phyloP scores from a whole-genome alignment of 2,888 invertebrate genomes.

The Drosophila greeni region DNA sequence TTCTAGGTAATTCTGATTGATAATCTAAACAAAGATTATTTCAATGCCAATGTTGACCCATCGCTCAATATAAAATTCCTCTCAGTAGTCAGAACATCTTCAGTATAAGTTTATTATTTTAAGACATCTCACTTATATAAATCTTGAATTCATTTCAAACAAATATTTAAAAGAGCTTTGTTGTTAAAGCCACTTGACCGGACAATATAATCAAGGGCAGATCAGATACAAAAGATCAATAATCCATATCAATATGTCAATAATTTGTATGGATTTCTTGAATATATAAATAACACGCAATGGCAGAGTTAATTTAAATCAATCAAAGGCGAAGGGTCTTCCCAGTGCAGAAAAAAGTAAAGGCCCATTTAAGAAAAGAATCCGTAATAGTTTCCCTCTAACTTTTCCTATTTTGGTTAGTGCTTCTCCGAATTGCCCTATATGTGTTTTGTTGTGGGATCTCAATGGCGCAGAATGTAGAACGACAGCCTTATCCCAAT shows the following conservation, averaged over 20 bases:
- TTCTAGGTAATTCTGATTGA: not conserved
- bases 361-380: not conserved
- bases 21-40: conserved; percentile 8
- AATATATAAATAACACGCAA: conserved; percentile 1
- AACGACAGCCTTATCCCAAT: conserved; percentile 20
- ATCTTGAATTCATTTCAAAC: not conserved
- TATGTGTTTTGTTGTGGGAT: not conserved
- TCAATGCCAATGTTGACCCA: not conserved
- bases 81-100: not conserved
- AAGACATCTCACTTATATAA: no score
- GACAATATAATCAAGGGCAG: conserved; percentile 29
- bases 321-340: not conserved
- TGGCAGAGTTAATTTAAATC: not conserved
- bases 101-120: no score
- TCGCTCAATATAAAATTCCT: not conserved
- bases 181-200: conserved; percentile 23
- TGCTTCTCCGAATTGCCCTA: conserved; percentile 23
- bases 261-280: not conserved
- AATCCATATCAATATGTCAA: conserved; percentile 9
- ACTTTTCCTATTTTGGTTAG: conserved; percentile 10
- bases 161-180: not conserved
- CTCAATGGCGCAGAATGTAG: conserved; percentile 4
- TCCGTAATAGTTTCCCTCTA: not conserved
- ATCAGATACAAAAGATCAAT: conserved; percentile 3
- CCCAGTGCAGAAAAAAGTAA: conserved; percentile 25